Evolutionary conservation across 2,888 invertebrate genomes (phyloP), one percentile per base, ranked within the genome.

Genomic region (Stenodera caucasica): DNA sequence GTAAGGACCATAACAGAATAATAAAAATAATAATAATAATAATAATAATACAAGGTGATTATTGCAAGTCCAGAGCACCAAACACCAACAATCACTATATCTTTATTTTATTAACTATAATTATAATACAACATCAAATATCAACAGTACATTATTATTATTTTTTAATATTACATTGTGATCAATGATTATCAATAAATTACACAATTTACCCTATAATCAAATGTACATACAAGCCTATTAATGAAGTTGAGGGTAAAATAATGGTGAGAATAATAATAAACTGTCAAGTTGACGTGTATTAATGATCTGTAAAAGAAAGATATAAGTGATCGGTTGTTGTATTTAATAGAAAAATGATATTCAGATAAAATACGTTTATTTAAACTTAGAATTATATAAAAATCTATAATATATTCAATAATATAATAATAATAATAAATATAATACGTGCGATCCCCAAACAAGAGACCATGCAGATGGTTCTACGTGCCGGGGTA

Each of bases 391-490:
- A 51, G 7, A 33, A 8, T 21, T 45, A 11, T 45, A 57, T 57
- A 51, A 52, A 33, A 52, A 57, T 32, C 2, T 52, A 53, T 52
- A 52, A 35, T 35, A 53, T 57, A 57, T 33, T 33, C 29, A 5
- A 52, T 26, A 32, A 49, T 30, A 33, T 57, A 57, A 52, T 52
- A 35, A 52, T 57, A 54, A 32, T 57, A 53, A 60, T 60, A 53
- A 56, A 57, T 57, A 55, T 70, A 72, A 72, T 72, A 72, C 72
- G 74, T 75, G 75, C 75, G 69, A 69, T 72, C 74, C 72, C 72
- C 73, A 74, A 75, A 75, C 71, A 72, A 70, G 72, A 75, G 73
- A 73, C 73, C 75, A 75, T 75, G 75, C 75, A 75, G 72, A 75
- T 73, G 73, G 70, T 75, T 73, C 74, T 75, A 75, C 74, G 75